These are phyloP conservation scores for Nomada hirtipes DNA, from an alignment of 2,888 invertebrate species.

Conservation along the genomic window DNA sequence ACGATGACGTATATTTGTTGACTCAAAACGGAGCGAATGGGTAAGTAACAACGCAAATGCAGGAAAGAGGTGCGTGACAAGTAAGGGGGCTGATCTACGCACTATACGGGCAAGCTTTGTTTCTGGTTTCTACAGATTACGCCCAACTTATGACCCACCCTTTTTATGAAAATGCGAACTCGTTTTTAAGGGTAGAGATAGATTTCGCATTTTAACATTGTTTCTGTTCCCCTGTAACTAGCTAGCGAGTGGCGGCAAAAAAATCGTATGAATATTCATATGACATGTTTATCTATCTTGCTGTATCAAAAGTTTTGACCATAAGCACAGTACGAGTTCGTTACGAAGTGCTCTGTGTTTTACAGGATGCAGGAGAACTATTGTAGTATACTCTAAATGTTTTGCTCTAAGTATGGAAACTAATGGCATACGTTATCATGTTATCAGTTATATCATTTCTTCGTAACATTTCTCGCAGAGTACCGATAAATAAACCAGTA, in stretches of 20 bases:
- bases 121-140: slow-evolving; percentile 40
- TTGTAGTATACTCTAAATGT: background rate
- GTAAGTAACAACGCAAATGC: slow-evolving; percentile 55
- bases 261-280: background rate
- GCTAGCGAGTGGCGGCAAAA: no score
- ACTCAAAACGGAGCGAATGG: slow-evolving; percentile 49
- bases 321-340: no score
- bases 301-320: background rate
- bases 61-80: slow-evolving; percentile 37
- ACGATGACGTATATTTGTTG: slow-evolving; percentile 54
- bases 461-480: background rate
- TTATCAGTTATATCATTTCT: background rate
- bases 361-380: background rate
- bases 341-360: background rate
- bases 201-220: background rate
- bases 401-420: background rate
- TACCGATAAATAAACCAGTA: background rate
- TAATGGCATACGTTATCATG: background rate
- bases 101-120: slow-evolving; percentile 32
- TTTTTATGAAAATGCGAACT: slow-evolving; percentile 1
- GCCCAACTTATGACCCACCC: slow-evolving; percentile 20
- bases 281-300: background rate
- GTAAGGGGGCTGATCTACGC: slow-evolving; percentile 33
- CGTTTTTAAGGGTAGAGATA: no score
- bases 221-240: background rate